Conservation (phyloP, 2,797 vertebrate genomes). For the Furcifer pardalis region DNA sequence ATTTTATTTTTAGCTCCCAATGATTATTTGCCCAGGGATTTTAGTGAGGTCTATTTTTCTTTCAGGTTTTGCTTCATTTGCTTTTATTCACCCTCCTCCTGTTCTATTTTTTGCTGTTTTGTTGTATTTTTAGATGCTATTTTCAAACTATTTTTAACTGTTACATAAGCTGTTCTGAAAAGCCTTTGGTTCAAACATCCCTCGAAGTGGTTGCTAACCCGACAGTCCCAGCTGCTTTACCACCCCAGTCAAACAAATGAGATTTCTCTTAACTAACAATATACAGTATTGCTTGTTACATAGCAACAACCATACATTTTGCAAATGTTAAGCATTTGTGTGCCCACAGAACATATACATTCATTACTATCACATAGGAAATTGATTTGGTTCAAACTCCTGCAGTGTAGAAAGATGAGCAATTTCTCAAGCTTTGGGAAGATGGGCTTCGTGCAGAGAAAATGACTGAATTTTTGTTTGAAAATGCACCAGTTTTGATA, state of each 20-base stretch:
- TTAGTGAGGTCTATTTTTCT: no score
- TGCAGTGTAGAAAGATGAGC: not conserved
- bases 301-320: not conserved
- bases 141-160: not conserved
- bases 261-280: not conserved
- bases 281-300: not conserved
- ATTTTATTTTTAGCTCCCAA: no score
- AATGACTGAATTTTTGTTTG: constrained; percentile 24
- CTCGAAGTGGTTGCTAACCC: no score
- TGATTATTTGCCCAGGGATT: no score
- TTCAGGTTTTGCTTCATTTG: not conserved
- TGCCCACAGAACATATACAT: not conserved
- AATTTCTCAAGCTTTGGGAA: constrained; percentile 16
- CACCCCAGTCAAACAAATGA: not conserved
- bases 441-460: constrained; percentile 25
- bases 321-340: constrained; percentile 13
- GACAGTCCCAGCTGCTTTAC: not conserved
- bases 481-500: constrained; percentile 1
- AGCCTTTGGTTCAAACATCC: no score
- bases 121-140: not conserved
- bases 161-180: not conserved
- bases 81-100: not conserved
- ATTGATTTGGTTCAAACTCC: constrained; percentile 21
- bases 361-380: constrained; percentile 22
- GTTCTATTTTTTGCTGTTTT: not conserved